Conservation (phyloP, 2,797 vertebrate genomes). For the Gastrophryne carolinensis region DNA sequence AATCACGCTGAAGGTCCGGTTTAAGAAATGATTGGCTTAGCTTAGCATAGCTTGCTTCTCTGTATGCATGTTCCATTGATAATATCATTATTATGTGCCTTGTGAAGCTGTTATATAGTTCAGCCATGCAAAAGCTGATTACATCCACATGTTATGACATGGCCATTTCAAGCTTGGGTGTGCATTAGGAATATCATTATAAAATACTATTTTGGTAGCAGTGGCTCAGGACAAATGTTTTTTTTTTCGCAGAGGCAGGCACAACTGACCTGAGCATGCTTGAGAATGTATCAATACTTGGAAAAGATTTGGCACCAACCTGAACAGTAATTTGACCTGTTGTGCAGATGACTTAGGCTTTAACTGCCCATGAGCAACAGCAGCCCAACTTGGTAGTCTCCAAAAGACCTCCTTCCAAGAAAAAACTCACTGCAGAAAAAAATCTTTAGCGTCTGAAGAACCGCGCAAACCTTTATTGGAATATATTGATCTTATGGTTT, state of each 20-base stretch:
- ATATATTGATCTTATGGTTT: slow-evolving; percentile 8
- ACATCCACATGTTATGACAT: slow-evolving; percentile 9
- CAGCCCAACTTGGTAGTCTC: slow-evolving; percentile 77
- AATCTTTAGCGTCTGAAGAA: slow-evolving; percentile 69
- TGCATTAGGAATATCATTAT: slow-evolving; percentile 87
- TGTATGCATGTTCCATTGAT: slow-evolving; percentile 65
- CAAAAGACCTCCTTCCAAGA: slow-evolving; percentile 83
- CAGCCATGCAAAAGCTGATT: slow-evolving; percentile 71
- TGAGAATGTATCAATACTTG: slow-evolving; percentile 76
- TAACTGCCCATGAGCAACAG: slow-evolving; percentile 75
- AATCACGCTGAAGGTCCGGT: no score
- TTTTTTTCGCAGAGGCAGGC: slow-evolving; percentile 97
- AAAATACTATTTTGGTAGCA: slow-evolving; percentile 91
- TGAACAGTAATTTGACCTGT: slow-evolving; percentile 86
- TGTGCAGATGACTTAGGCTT: slow-evolving; percentile 73
- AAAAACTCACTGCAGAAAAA: slow-evolving; percentile 71
- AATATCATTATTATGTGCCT: slow-evolving; percentile 36
- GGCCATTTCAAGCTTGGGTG: slow-evolving; percentile 6
- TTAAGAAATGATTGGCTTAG: no score
- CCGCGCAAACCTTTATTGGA: slow-evolving; percentile 27
- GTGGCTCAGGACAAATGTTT: slow-evolving; percentile 87
- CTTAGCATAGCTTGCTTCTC: no score
- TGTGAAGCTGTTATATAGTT: slow-evolving; percentile 49
- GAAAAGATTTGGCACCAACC: slow-evolving; percentile 94
- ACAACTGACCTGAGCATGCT: slow-evolving; percentile 88